phyloP scores from a whole-genome alignment of 92 coral and sea anemone genomes.

The Umimayanthus chanpuru region DNA sequence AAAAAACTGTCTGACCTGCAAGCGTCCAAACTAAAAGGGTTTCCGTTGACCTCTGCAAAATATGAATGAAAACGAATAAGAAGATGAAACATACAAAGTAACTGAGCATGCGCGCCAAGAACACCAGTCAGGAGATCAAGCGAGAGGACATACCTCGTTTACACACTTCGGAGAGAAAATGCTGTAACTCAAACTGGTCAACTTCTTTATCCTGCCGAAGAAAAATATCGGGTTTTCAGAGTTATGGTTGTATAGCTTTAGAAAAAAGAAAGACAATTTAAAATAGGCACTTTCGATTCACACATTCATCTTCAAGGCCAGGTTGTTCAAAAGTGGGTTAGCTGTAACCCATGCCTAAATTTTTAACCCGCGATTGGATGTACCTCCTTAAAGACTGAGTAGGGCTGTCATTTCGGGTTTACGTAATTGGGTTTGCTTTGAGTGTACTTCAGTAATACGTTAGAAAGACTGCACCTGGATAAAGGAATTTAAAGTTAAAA shows the following conservation, averaged over 20 bases:
- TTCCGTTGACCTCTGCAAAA: constrained; percentile 21
- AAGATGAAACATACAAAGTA: background rate
- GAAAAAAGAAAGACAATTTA: too few species aligned
- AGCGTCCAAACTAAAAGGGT: constrained; percentile 39
- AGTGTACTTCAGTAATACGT: too few species aligned
- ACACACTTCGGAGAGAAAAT: constrained; percentile 55
- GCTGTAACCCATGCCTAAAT: too few species aligned
- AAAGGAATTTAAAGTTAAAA: too few species aligned
- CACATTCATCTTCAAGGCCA: too few species aligned
- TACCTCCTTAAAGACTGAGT: too few species aligned
- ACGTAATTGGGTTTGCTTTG: too few species aligned
- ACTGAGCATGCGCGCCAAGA: background rate
- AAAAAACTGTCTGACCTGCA: constrained; percentile 17
- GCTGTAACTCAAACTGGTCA: constrained; percentile 77
- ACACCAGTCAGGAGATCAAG: background rate
- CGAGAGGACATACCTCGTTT: constrained; percentile 43
- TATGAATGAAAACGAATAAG: background rate
- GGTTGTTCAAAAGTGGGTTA: too few species aligned
- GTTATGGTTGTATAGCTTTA: background rate
- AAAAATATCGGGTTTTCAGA: background rate
- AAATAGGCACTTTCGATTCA: too few species aligned
- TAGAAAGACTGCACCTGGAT: too few species aligned
- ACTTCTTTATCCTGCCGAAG: constrained; percentile 76
- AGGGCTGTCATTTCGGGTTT: too few species aligned
- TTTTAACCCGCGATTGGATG: too few species aligned